phyloP scores from a whole-genome alignment of 2,113 vertebrate genomes.

The Cyrtonyx montezumae region DNA sequence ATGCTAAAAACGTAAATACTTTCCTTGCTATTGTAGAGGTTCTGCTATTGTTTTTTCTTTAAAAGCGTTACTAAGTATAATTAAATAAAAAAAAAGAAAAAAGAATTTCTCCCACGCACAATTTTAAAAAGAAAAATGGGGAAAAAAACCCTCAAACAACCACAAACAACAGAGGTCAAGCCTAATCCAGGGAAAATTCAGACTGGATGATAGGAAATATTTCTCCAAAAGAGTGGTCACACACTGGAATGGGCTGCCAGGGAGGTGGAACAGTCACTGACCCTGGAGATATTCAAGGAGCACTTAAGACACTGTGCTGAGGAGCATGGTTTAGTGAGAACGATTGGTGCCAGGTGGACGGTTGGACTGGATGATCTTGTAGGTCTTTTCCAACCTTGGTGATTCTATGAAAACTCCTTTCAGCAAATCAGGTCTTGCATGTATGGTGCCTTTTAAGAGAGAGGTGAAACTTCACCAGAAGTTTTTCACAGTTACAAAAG shows the following conservation, averaged over 20 bases:
- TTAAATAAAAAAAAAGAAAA: not conserved
- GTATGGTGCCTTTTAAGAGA: not conserved
- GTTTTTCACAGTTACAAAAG: not conserved
- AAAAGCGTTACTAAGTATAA: not conserved
- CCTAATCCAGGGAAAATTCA: not conserved
- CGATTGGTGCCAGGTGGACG: too few relatives aligned
- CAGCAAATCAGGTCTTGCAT: not conserved
- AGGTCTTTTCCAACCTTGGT: too few relatives aligned
- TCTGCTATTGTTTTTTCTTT: slow-evolving; percentile 1
- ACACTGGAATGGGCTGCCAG: too few relatives aligned
- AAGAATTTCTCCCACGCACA: not conserved
- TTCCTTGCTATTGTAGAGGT: not conserved
- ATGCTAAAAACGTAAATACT: slow-evolving; percentile 30
- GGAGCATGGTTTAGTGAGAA: too few relatives aligned
- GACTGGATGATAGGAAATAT: too few relatives aligned
- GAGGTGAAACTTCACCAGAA: not conserved
- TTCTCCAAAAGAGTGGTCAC: too few relatives aligned
- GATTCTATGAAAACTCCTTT: not conserved
- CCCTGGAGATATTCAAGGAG: too few relatives aligned
- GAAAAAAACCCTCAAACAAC: not conserved
- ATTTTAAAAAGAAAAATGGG: not conserved
- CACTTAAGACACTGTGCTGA: too few relatives aligned
- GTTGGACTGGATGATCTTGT: too few relatives aligned
- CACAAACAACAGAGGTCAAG: not conserved
- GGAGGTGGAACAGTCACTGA: too few relatives aligned